A percentile compares a stretch with the other conserved stretches of the same genome.
These are phyloP conservation scores for Alosa sapidissima DNA, from an alignment of 2,797 vertebrate genomes.

Conservation along the genomic window DNA sequence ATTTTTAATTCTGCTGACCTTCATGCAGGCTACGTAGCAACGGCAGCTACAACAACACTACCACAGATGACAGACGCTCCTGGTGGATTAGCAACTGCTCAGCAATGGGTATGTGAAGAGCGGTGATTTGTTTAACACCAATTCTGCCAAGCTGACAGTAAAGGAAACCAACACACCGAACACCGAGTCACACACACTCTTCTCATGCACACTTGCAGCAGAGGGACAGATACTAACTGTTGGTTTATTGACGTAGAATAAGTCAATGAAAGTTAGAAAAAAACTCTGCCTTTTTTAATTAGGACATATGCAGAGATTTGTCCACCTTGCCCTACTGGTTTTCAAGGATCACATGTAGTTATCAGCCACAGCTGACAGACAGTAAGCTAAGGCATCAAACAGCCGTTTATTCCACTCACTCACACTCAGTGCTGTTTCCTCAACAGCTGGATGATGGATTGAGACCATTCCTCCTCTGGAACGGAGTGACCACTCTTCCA, in stretches of 20 bases:
- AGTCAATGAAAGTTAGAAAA: not conserved
- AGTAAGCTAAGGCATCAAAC: slow-evolving; percentile 4
- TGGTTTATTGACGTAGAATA: not conserved
- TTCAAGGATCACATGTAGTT: not conserved
- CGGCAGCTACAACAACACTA: not conserved
- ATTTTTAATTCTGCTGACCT: slow-evolving; percentile 42
- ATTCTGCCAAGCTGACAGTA: not conserved
- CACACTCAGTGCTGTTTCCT: not conserved
- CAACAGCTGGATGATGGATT: slow-evolving; percentile 9
- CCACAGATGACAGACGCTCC: not conserved
- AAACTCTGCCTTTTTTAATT: not conserved
- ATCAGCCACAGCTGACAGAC: not conserved
- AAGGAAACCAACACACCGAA: slow-evolving; percentile 52
- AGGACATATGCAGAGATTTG: not conserved
- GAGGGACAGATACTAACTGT: not conserved
- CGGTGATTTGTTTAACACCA: slow-evolving; percentile 24
- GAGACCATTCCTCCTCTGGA: slow-evolving; percentile 1
- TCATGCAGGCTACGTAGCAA: not conserved
- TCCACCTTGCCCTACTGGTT: not conserved
- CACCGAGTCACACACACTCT: slow-evolving; percentile 40
- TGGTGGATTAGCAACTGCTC: not conserved
- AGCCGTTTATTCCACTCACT: slow-evolving; percentile 1
- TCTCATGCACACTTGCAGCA: not conserved
- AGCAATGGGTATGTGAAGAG: not conserved
- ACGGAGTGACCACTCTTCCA: not conserved